Evolutionary conservation across 2,113 vertebrate species (phyloP), one percentile per base, ranked within the genome.

Genomic region (Maccullochella peelii): DNA sequence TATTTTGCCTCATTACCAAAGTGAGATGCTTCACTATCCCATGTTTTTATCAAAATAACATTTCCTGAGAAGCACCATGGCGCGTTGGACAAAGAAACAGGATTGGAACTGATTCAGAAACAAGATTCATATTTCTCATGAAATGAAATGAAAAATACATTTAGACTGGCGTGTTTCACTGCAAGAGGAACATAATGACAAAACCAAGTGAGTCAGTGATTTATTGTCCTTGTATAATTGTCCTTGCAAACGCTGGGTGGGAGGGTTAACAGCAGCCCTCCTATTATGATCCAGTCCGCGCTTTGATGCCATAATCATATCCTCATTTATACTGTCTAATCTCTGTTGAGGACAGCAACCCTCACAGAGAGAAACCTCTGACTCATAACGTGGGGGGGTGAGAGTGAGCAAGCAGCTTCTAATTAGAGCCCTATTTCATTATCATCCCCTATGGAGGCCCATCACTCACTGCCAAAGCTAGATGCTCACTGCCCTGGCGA

Each of bases 361-460:
- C 36, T n/a, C 33, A 4, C 20, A 6, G 38, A 61, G 62, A 30
- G 25, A 5, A 30, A 77, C n/a, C 6, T 80, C 65, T 76, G 63
- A 65, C 80, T 79, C 49, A 59, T 59, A 47, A 61, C 1, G 25
- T n/a, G 33, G 5, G 47, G n/a, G 36, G 8, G 57, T 82, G 44
- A 82, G 54, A 61, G 63, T 27, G 8, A 2, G 12, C 1, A 20
- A 36, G 42, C 6, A 2, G 65, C 1, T 2, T 86, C 76, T 89
- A 79, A 84, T 89, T 72, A 87, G 55, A 84, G 75, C 50, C n/a
- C 42, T 0, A 42, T 82, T 84, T 82, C 59, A 78, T 86, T 77
- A 80, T 80, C 67, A 69, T 74, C 2, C 62, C 9, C 78, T 42
- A 33, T 74, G 62, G 44, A 68, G 65, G n/a, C 12, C 23, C 47